Evolutionary conservation across 2,113 vertebrate species (phyloP).

Genomic region (Cepphus grylle): DNA sequence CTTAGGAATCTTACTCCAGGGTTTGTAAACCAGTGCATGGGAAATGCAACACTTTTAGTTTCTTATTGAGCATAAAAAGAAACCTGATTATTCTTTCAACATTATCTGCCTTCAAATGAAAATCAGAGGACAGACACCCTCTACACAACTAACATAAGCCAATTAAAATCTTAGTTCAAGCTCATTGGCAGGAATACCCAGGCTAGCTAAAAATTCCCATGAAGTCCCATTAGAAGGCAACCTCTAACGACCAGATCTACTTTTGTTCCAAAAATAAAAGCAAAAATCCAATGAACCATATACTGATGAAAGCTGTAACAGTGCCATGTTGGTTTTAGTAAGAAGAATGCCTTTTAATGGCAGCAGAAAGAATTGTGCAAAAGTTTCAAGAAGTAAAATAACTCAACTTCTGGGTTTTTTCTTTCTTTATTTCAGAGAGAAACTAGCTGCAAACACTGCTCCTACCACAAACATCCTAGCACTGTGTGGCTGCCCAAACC

Average conservation of each 20-base stretch:
- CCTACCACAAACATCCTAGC: background rate
- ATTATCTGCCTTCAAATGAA: conserved; percentile 7
- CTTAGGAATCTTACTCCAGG: background rate
- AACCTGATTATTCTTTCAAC: background rate
- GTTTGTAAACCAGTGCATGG: background rate
- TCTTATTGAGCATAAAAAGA: background rate
- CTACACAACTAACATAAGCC: background rate
- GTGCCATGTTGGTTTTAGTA: background rate
- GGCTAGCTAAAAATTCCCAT: background rate
- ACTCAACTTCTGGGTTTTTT: background rate
- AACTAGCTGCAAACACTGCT: background rate
- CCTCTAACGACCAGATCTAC: conserved; percentile 36
- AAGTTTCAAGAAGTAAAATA: background rate
- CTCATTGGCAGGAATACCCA: conserved; percentile 26
- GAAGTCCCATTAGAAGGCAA: conserved; percentile 32
- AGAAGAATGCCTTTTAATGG: background rate
- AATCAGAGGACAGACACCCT: background rate
- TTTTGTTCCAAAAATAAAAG: conserved; percentile 58
- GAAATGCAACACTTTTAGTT: background rate
- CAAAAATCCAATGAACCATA: conserved; percentile 31
- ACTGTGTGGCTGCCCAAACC: background rate
- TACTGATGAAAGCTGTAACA: background rate
- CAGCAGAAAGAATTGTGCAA: background rate
- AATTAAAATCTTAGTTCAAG: conserved; percentile 57
- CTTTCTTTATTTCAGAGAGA: background rate